Conservation (phyloP, 2,797 vertebrate species). For the Dallia pectoralis region DNA sequence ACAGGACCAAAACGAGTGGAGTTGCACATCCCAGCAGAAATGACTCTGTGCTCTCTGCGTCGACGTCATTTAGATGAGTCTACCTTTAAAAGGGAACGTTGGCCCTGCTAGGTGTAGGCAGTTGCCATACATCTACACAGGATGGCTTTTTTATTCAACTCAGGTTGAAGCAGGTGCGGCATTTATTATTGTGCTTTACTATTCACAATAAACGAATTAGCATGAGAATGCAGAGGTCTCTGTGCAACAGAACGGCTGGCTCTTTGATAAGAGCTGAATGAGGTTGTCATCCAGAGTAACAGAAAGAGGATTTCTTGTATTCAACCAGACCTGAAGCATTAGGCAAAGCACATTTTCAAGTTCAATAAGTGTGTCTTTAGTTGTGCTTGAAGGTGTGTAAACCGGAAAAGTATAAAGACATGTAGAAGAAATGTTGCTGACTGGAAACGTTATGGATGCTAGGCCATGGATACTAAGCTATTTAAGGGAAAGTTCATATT, state of each 20-base stretch:
- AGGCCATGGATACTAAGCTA: no score
- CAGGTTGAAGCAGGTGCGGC: conserved; percentile 48
- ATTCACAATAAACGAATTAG: conserved; percentile 61
- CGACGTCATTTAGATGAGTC: no score
- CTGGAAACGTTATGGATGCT: no score
- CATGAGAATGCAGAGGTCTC: conserved; percentile 53
- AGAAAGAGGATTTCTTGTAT: not conserved
- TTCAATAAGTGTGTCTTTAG: no score
- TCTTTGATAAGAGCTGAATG: conserved; percentile 19
- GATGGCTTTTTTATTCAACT: conserved; percentile 13
- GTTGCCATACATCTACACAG: not conserved
- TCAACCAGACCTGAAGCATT: not conserved
- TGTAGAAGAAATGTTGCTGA: no score
- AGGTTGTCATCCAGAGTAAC: not conserved
- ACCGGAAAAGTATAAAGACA: no score
- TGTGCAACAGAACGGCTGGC: conserved; percentile 39
- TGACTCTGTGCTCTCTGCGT: no score
- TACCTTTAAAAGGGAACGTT: not conserved
- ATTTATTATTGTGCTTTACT: conserved; percentile 34
- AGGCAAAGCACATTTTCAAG: no score
- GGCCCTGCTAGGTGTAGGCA: not conserved
- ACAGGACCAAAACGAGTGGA: no score
- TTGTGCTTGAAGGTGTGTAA: no score
- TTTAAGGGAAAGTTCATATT: no score
- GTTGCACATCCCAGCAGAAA: no score